Evolutionary conservation across 2,888 invertebrate genomes (phyloP).

Genomic region (Adela reaumurella): DNA sequence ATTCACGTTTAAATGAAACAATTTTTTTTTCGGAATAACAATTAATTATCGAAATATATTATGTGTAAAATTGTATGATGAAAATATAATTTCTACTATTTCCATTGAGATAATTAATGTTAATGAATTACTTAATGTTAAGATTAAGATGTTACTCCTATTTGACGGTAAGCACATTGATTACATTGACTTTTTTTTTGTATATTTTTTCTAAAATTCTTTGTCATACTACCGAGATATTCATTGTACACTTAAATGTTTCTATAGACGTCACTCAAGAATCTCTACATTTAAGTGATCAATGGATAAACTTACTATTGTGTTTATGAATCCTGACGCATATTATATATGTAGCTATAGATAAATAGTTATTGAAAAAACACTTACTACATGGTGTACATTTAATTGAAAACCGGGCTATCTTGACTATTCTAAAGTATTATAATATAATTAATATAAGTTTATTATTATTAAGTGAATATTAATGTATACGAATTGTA

Average conservation of each 20-base stretch:
- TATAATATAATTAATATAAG: conserved; percentile 28
- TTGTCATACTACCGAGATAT: background rate
- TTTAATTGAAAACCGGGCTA: conserved; percentile 56
- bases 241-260: background rate
- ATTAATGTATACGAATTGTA: conserved; percentile 24
- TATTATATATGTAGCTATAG: background rate
- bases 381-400: conserved; percentile 29
- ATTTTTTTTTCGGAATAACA: too few relatives aligned
- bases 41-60: too few relatives aligned
- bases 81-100: background rate
- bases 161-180: background rate
- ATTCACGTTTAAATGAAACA: too few relatives aligned
- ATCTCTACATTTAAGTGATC: background rate
- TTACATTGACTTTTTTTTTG: background rate
- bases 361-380: conserved; percentile 6
- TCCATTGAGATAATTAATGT: background rate
- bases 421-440: conserved; percentile 34
- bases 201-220: background rate
- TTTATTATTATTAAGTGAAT: conserved; percentile 20
- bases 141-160: background rate
- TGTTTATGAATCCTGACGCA: background rate
- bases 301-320: background rate
- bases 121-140: background rate
- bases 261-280: too few relatives aligned
- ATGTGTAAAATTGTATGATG: background rate